Base-by-base conservation (phyloP, 2,797 vertebrate genomes). In the Periparus ater region DNA sequence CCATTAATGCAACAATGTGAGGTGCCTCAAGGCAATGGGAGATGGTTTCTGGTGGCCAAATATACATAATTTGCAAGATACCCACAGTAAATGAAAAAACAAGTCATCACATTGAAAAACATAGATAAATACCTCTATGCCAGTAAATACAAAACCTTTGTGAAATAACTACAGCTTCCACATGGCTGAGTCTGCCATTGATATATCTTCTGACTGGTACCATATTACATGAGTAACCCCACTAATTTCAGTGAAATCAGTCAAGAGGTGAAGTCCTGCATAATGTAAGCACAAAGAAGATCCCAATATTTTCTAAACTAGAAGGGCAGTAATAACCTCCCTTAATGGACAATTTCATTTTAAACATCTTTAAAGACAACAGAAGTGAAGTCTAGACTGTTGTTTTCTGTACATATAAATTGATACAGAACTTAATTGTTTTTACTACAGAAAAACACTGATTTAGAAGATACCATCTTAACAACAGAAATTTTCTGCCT, bases 241-340 rank as follows among this genome's bases (percentile, higher is more conserved):
- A 80, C 50, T 65, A 87, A 94, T 72, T 95, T 87, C 72, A 89
- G 71, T 71, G 72, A 94, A 80, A 92, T 80, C 40, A 83, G 57
- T 45, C 50, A 80, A 65, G 81, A 90, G 20, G 47, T 67, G 19
- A 85, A 84, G 42, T 71, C 29, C 61, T 80, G 42, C 1, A 5
- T 36, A 71, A 60, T 13, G 5, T 26, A 95, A 85, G 36, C 45
- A 82, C 32, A 67, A 84, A 61, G 22, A 74, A 85, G 27, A 85
- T 29, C 30, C 55, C 54, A 67, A 27, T 23, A 23, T 73, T 55
- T 57, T n/a, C 42, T 65, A 57, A 86, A 84, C 5, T 44, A 34
- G 9, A 45, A 84, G 18, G 26, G 29, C 4, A 82, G 10, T 17
- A 57, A 30, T 65, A 19, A 60, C 21, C n/a, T 48, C 38, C 29